Base-by-base conservation (phyloP, 2,888 invertebrate species). In the Lithophane socia region DNA sequence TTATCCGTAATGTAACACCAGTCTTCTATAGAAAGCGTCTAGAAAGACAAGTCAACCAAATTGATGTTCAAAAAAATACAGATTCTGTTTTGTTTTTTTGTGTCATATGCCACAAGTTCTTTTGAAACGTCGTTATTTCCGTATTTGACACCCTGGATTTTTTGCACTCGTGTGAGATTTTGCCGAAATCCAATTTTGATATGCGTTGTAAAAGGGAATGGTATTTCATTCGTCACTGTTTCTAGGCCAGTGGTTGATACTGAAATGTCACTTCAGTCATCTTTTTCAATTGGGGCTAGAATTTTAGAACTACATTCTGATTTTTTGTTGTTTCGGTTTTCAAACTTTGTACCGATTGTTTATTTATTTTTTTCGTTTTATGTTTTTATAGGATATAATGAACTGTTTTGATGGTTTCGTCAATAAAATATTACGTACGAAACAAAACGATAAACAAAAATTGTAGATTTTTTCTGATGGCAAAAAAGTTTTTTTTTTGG, bases 161-260 rank as follows among this genome's bases (percentile, higher is more conserved):
- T 73, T 74, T 24, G 37, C 37, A 29, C 58, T 47, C 21, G 21
- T 10, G 29, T 54, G 52, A 37, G 37, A 47, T 75, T 80, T 68
- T 60, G 5, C 24, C 18, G 21, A 60, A 75, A 65, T 44, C 47
- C 47, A 68, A 24, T 75, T 75, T 52, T 29, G 29, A 0, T 67
- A 56, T 68, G 61, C 18, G 12, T 49, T 52, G n/a, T 54, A 16
- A 61, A 66, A 56, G 24, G 37, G 60, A 52, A 29, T 49, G 42
- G 3, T n/a, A 21, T 73, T 42, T 63, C 61, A 67, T 4, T 49
- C 8, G 56, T 67, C 54, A 56, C 8, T 56, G 10, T 69, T 52
- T 69, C 18, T 74, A 12, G 67, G 75, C 69, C 58, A 65, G 24
- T 49, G 21, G 9, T 37, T 37, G 21, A 16, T 16, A 16, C 49